Conservation (phyloP, 2,888 invertebrate species). For the Euzetes globulus region DNA sequence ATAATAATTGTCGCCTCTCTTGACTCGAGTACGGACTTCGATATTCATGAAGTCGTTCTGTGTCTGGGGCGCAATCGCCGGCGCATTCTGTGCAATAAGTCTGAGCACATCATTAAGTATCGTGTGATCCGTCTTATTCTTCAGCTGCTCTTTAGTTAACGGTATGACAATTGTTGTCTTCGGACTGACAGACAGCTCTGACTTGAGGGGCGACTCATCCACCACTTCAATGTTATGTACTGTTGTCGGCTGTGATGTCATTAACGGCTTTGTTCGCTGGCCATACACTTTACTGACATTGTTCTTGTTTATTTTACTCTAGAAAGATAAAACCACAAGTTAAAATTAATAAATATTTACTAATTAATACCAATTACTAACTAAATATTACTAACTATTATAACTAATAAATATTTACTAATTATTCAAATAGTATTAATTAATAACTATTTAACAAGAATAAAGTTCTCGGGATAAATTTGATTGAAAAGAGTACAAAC, state of each 20-base stretch:
- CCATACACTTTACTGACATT: neutral
- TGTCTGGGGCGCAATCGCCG: neutral
- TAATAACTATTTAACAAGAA: too few species aligned
- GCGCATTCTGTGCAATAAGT: constrained; percentile 23
- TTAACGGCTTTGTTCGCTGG: neutral
- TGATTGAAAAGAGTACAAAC: too few species aligned
- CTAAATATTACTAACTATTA: too few species aligned
- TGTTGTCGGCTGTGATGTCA: neutral
- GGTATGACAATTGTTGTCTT: neutral
- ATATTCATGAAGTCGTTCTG: neutral
- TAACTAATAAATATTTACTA: too few species aligned
- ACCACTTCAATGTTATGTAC: constrained; percentile 2
- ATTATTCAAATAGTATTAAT: too few species aligned
- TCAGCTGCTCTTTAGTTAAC: constrained; percentile 4
- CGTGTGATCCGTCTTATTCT: constrained; percentile 7
- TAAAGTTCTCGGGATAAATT: too few species aligned
- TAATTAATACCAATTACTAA: too few species aligned
- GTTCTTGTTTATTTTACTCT: neutral
- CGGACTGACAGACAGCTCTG: neutral
- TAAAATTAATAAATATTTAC: too few species aligned
- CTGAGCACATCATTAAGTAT: constrained; percentile 30
- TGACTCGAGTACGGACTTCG: too few species aligned
- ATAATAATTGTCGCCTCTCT: too few species aligned
- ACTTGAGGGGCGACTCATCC: constrained; percentile 3
- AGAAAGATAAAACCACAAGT: too few species aligned